Percentiles rank a stretch among this genome's conserved stretches.
phyloP scores from a whole-genome alignment of 2,113 vertebrate genomes.

The Heterocephalus glaber region DNA sequence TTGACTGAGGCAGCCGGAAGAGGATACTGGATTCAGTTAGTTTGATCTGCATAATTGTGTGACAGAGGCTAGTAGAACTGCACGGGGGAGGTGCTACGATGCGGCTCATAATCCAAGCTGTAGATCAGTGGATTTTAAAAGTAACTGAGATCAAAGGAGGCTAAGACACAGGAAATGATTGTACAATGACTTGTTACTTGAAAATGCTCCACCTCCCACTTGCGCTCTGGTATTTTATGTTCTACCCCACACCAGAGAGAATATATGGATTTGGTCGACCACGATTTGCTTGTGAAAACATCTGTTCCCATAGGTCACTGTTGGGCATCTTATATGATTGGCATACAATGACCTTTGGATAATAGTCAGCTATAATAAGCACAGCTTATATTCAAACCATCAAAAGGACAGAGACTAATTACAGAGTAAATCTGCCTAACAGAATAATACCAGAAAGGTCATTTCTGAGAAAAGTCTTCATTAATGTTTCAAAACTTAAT shows the following conservation, averaged over 20 bases:
- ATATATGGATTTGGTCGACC: background rate
- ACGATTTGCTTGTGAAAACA: slow-evolving; percentile 3
- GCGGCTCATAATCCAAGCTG: slow-evolving; percentile 43
- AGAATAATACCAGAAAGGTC: background rate
- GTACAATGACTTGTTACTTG: slow-evolving; percentile 54
- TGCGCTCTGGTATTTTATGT: background rate
- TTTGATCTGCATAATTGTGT: background rate
- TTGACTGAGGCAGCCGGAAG: background rate
- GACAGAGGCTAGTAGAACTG: background rate
- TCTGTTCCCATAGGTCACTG: background rate
- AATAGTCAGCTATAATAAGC: slow-evolving; percentile 33
- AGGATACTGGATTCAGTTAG: background rate
- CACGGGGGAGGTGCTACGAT: background rate
- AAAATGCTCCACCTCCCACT: slow-evolving; percentile 34
- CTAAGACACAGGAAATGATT: slow-evolving; percentile 60
- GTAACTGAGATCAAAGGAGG: slow-evolving; percentile 67
- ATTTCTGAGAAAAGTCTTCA: slow-evolving; percentile 8
- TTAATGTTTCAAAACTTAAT: background rate
- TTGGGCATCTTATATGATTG: background rate
- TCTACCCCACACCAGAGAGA: slow-evolving; percentile 34
- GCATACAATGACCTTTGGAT: background rate
- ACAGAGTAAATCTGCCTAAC: background rate
- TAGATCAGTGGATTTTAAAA: slow-evolving; percentile 63
- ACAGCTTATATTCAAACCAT: slow-evolving; percentile 8
- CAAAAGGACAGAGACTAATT: slow-evolving; percentile 2